Conservation (phyloP, 2,113 vertebrate species). For the Elephas maximus region DNA sequence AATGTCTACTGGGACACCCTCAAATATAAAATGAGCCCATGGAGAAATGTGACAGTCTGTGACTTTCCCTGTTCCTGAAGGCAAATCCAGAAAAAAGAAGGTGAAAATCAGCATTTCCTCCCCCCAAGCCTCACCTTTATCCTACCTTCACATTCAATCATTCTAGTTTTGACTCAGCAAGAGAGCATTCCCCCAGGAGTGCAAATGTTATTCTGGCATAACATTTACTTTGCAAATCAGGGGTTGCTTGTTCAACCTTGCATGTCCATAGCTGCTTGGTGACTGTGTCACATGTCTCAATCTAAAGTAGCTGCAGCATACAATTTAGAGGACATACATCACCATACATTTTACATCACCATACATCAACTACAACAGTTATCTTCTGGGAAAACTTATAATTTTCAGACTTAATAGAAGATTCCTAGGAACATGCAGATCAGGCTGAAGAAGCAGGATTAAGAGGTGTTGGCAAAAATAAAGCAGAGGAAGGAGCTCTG, state of each 20-base stretch:
- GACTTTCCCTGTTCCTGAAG: background rate
- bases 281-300: background rate
- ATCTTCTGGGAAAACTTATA: background rate
- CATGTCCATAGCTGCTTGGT: background rate
- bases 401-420: background rate
- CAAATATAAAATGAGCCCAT: background rate
- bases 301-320: background rate
- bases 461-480: constrained; percentile 3
- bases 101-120: background rate
- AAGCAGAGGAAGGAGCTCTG: background rate
- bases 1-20: background rate
- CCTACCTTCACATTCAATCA: background rate
- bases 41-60: background rate
- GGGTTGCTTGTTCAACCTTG: background rate
- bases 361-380: background rate
- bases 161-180: background rate
- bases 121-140: background rate
- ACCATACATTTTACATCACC: background rate
- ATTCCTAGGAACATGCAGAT: background rate
- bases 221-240: constrained; percentile 16
- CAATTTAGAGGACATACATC: background rate
- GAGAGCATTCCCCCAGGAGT: background rate
- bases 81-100: background rate
- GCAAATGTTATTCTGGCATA: background rate
- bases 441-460: background rate